Base-by-base conservation (phyloP, 2,113 vertebrate species). In the Puntigrus tetrazona region DNA sequence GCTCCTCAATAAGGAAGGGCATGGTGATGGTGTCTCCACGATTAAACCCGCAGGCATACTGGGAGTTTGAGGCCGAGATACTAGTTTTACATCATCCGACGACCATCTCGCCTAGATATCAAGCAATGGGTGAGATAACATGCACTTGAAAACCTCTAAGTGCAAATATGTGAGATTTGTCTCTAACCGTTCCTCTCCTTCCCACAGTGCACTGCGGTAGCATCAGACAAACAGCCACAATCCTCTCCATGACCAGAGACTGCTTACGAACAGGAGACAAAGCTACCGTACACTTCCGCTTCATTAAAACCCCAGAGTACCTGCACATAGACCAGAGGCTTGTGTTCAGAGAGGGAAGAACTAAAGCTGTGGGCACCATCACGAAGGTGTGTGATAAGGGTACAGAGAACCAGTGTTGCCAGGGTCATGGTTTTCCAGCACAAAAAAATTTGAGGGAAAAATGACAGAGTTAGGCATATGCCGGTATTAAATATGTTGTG, bases 21-120 rank as follows among this genome's bases (percentile, higher is more conserved):
- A 99, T 99, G 98, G 98, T 99, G 87, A 99, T 99, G 98, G 97
- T 99, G 73, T 98, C 97, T 0, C 97, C 97, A 0, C 96, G 95
- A 78, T 82, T 99, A 90, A 98, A 96, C 92, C 97, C 98, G 84
- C 97, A 98, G 90, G 98, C 98, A 0, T 98, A 97, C 0, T 99
- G 98, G 98, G 98, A 99, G 93, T 99, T 99, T 92, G 97, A 99
- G 92, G 98, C 97, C 0, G 98, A 99, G 93, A 99, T 99, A 90
- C 93, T 99, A 57, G 97, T 99, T 16, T 94, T 99, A 75, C 98
- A 99, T 91, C 98, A 99, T 59, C 97, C 98, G 13, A 99, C 98
- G 1, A 99, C 98, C 4, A 99, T 99, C 92, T 98, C 97, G 83
- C 97, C 97, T 3, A 94, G 98, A 70, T 99, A 99, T 87, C 98